These are phyloP conservation scores for Mustela nigripes DNA, from an alignment of 2,113 vertebrate species.

Conservation along the genomic window DNA sequence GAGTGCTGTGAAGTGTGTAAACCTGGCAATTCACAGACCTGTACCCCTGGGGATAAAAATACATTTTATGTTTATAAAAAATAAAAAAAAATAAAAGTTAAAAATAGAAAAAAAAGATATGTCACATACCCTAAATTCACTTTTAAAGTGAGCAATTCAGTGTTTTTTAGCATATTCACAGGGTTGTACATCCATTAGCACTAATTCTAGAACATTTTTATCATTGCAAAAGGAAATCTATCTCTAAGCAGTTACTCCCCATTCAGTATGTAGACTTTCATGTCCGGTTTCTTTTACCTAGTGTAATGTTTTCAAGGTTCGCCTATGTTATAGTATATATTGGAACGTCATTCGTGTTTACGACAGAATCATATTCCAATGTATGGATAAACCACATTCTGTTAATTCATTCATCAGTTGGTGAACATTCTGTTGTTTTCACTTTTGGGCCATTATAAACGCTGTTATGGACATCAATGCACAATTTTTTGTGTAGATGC, in stretches of 20 bases:
- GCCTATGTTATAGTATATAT: not conserved
- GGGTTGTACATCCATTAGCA: not conserved
- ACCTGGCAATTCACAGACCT: no score
- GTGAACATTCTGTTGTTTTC: not conserved
- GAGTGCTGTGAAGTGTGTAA: no score
- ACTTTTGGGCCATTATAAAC: not conserved
- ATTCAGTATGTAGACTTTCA: not conserved
- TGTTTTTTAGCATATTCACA: not conserved
- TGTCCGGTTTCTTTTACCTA: not conserved
- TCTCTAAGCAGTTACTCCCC: not conserved
- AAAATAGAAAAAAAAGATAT: not conserved
- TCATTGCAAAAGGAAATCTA: not conserved
- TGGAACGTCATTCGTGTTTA: not conserved
- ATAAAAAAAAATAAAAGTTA: no score
- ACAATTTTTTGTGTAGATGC: not conserved
- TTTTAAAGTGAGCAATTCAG: not conserved
- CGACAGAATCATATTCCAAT: not conserved
- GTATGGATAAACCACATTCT: not conserved
- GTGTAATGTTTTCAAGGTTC: not conserved
- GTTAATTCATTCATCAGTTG: not conserved
- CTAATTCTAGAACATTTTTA: not conserved
- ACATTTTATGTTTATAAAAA: no score
- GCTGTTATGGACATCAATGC: not conserved
- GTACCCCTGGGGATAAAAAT: no score
- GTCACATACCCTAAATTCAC: not conserved